Evolutionary conservation across 2,888 invertebrate genomes (phyloP).

Genomic region (Julus scanicus): DNA sequence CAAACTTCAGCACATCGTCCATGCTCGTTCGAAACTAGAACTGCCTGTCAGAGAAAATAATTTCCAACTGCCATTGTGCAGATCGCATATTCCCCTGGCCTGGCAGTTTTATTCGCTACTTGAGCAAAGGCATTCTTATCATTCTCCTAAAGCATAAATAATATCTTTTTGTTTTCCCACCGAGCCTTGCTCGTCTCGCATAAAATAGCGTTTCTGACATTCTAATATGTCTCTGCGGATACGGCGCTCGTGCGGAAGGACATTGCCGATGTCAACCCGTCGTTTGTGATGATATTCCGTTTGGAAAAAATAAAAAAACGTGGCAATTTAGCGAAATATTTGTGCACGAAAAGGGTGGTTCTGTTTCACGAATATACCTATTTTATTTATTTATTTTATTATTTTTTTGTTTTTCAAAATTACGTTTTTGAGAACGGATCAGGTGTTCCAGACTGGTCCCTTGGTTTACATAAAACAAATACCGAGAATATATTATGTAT

Average conservation of each 20-base stretch:
- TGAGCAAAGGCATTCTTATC: background rate
- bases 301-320: background rate
- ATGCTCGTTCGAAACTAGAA: background rate
- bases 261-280: background rate
- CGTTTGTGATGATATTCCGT: background rate
- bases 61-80: background rate
- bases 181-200: background rate
- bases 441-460: background rate
- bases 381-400: too few species aligned
- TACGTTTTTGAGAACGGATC: background rate
- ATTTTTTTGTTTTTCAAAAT: background rate
- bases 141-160: conserved; percentile 9
- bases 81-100: background rate
- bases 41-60: conserved; percentile 1
- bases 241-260: conserved; percentile 1
- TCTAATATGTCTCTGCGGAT: background rate
- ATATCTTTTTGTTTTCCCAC: conserved; percentile 27
- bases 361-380: too few species aligned
- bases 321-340: background rate
- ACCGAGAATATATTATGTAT: background rate
- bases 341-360: background rate
- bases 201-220: conserved; percentile 28
- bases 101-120: conserved; percentile 15
- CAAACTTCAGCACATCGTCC: background rate
- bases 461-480: background rate